Percentiles rank a stretch among this genome's conserved stretches.
phyloP scores from a whole-genome alignment of 2,113 vertebrate species.

The Lathamus discolor region DNA sequence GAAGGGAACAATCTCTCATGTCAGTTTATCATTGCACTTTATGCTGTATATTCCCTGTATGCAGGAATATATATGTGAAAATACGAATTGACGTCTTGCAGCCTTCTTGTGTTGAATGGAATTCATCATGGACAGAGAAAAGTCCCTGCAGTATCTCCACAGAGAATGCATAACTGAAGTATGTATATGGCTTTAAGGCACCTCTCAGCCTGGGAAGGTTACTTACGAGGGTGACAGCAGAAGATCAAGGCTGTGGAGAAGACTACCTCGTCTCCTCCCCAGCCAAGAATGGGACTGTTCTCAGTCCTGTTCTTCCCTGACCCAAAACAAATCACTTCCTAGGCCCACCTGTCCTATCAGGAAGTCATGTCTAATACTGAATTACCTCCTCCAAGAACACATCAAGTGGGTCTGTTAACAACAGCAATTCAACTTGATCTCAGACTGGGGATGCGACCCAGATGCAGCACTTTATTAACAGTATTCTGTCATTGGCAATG shows the following conservation, averaged over 20 bases:
- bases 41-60: background rate
- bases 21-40: background rate
- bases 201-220: background rate
- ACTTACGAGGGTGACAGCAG: background rate
- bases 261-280: background rate
- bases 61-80: background rate
- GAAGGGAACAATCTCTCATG: slow-evolving; percentile 30
- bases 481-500: background rate
- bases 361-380: background rate
- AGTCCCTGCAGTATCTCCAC: background rate
- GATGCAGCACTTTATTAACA: background rate
- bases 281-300: background rate
- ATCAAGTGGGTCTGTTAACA: background rate
- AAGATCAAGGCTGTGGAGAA: background rate
- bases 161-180: background rate
- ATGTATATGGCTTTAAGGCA: background rate
- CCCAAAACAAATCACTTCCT: background rate
- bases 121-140: background rate
- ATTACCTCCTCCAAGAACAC: background rate
- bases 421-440: background rate
- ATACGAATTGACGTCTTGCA: background rate
- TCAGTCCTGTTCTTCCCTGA: background rate
- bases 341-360: background rate
- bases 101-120: background rate
- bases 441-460: background rate